Percentiles rank a stretch among this genome's conserved stretches.
phyloP scores from a whole-genome alignment of 2,113 vertebrate species.

The Urocynchramus pylzowi region DNA sequence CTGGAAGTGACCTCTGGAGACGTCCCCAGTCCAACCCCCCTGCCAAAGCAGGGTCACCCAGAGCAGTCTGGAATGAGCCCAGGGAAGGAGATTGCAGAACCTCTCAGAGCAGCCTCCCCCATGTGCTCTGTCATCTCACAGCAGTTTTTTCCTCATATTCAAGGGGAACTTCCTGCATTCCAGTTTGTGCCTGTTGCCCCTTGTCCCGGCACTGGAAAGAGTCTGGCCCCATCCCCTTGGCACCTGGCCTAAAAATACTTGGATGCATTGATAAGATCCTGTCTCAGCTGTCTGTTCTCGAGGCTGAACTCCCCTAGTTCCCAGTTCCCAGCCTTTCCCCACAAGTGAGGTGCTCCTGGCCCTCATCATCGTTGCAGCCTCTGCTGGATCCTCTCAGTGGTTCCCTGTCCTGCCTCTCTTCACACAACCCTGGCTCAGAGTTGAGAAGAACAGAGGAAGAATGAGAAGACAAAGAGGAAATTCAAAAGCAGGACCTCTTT shows the following conservation, averaged over 20 bases:
- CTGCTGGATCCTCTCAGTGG: background rate
- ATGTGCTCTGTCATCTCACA: background rate
- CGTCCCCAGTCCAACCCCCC: background rate
- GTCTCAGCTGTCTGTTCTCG: background rate
- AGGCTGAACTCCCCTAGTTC: too few species aligned
- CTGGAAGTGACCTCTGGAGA: background rate
- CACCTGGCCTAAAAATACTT: background rate
- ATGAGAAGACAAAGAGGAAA: background rate
- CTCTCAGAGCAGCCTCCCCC: background rate
- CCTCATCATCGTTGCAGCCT: background rate
- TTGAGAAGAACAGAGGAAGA: background rate
- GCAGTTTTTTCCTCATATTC: background rate
- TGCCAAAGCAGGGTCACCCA: background rate
- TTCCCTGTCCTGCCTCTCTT: background rate
- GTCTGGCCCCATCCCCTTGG: background rate
- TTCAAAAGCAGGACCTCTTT: background rate
- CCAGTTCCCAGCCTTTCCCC: background rate
- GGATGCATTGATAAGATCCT: background rate
- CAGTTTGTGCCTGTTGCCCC: background rate
- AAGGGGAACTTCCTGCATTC: background rate
- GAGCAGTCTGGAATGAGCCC: background rate
- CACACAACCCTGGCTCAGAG: rapidly evolving
- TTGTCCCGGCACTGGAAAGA: background rate
- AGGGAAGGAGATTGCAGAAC: background rate
- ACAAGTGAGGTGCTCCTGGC: background rate